Evolutionary conservation across 2,888 invertebrate genomes (phyloP).

Genomic region (Eupithecia dodoneata): DNA sequence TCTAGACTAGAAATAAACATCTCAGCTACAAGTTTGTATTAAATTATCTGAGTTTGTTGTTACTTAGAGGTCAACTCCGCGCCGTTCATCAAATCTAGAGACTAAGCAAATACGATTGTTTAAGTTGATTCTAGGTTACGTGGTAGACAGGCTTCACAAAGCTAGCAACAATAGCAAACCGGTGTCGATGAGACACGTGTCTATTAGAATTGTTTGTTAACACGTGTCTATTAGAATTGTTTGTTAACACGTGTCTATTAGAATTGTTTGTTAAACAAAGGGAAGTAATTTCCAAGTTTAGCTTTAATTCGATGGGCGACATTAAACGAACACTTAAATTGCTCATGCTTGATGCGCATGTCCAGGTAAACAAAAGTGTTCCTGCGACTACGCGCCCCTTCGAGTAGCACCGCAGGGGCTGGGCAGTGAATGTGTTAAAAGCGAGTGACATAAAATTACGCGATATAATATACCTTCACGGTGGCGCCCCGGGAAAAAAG

Average conservation of each 20-base stretch:
- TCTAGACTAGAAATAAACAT: slow-evolving; percentile 10
- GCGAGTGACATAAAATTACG: no score
- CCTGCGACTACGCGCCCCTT: no score
- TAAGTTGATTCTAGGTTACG: neutral
- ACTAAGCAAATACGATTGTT: neutral
- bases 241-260: slow-evolving; percentile 21
- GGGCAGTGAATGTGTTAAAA: no score
- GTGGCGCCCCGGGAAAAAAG: neutral
- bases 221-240: slow-evolving; percentile 17
- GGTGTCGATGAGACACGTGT: slow-evolving; percentile 17
- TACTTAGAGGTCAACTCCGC: slow-evolving; percentile 2
- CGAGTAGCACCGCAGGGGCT: no score
- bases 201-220: slow-evolving; percentile 26
- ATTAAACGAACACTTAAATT: neutral
- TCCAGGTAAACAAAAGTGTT: no score
- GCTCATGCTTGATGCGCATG: no score
- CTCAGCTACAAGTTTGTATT: neutral
- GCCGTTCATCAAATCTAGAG: neutral
- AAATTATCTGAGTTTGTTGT: slow-evolving; percentile 2
- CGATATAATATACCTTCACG: no score
- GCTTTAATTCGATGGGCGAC: slow-evolving; percentile 9
- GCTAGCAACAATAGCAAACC: neutral
- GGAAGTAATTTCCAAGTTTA: slow-evolving; percentile 17
- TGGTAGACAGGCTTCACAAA: neutral
- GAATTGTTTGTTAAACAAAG: slow-evolving; percentile 28